These are phyloP conservation scores for Bradypus variegatus DNA, from an alignment of 2,797 vertebrate genomes.

Conservation along the genomic window DNA sequence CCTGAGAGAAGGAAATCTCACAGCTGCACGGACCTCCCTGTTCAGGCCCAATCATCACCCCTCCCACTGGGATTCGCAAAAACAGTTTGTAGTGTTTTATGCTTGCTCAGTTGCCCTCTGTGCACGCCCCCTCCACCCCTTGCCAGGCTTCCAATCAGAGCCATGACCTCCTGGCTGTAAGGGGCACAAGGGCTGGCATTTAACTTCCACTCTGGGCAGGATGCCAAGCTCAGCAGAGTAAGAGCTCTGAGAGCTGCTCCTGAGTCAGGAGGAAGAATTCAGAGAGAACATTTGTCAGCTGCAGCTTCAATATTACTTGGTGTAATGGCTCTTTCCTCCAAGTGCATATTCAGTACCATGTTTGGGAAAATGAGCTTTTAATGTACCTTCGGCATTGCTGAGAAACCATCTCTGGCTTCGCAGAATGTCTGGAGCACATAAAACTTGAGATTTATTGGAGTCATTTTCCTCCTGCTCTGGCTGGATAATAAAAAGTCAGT, in stretches of 20 bases:
- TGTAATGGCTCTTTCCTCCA: slow-evolving; percentile 61
- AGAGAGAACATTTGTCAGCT: slow-evolving; percentile 50
- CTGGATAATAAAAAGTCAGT: slow-evolving; percentile 68
- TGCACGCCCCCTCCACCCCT: background rate
- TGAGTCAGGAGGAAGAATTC: slow-evolving; percentile 30
- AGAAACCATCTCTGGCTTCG: slow-evolving; percentile 67
- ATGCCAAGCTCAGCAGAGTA: slow-evolving; percentile 55
- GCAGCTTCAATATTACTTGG: slow-evolving; percentile 34
- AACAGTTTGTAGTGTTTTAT: slow-evolving; percentile 8
- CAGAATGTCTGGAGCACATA: slow-evolving; percentile 61
- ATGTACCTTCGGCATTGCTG: slow-evolving; percentile 71
- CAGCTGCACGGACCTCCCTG: background rate
- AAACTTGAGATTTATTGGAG: slow-evolving; percentile 73
- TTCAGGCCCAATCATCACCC: background rate
- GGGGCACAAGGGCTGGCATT: slow-evolving; percentile 37
- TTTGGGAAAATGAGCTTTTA: slow-evolving; percentile 76
- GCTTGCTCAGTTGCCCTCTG: slow-evolving; percentile 7
- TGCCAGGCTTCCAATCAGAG: slow-evolving; percentile 26
- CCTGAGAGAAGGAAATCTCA: background rate
- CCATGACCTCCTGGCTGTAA: slow-evolving; percentile 27
- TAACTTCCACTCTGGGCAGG: slow-evolving; percentile 65
- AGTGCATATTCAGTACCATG: slow-evolving; percentile 62
- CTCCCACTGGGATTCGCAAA: fast-evolving
- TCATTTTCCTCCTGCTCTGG: slow-evolving; percentile 66
- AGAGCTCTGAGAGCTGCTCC: slow-evolving; percentile 59